Base-by-base conservation (phyloP, 1,140 invertebrate species). In the Heliconius melpomene region DNA sequence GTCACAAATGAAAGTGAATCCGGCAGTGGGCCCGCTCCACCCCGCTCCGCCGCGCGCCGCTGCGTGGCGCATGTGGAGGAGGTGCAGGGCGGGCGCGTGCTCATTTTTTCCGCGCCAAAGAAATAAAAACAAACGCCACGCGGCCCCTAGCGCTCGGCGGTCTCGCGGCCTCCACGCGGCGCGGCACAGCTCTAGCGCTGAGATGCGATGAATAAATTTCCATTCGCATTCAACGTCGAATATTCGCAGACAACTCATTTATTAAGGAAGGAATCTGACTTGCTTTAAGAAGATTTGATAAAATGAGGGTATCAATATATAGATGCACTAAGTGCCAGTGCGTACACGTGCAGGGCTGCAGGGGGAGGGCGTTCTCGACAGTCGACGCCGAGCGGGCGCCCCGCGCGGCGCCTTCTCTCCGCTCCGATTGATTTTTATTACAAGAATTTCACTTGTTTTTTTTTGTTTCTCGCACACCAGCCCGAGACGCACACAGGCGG, bases 381-480 rank as follows among this genome's bases (percentile, higher is more conserved):
- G 86, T 87, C 90, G 90, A 85, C 90, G 86, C 89, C 90, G 90
- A 86, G 89, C 86, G 84, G 89, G 89, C 91, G 88, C 91, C 91
- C 91, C 89, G 87, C 88, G 80, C 87, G 91, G 89, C 90, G 90
- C 91, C 90, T 91, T 91, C 90, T 90, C 92, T 91, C 88, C 89
- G 90, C 91, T 92, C 88, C 93, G 94, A 95, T 95, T 95, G 94
- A 95, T 95, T 95, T 95, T 95, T 95, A 95, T 95, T 95, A 94
- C 93, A 94, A 94, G 93, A 93, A 94, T 94, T 92, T 92, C 94
- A 90, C 89, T 93, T 90, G 89, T 91, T 52, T 90, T 90, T 91
- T 90, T 93, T 93, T 93, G 89, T 93, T 92, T 91, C 88, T 87
- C 93, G 89, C 91, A 92, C 91, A 91, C 88, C 84, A 87, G 91